A percentile compares a stretch with the other conserved stretches of the same genome.
Conservation (phyloP, 2,113 vertebrate species). For the Notarius quadriscutis region DNA sequence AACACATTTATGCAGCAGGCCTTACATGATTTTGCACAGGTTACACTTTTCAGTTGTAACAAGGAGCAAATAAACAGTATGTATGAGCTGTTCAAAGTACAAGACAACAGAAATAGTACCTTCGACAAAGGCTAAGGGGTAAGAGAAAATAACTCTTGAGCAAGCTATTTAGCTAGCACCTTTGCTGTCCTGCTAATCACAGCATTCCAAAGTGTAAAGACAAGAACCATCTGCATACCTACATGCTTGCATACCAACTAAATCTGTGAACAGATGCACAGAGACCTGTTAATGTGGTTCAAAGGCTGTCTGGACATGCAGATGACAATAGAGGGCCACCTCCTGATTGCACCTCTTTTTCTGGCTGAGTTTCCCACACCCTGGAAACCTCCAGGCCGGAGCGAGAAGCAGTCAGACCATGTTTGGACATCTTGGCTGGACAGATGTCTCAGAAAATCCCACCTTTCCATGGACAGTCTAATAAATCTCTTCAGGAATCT, state of each 20-base stretch:
- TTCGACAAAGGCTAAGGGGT: conserved; percentile 11
- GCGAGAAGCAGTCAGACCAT: conserved; percentile 10
- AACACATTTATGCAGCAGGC: background rate
- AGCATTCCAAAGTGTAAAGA: background rate
- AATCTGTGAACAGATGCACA: conserved; percentile 31
- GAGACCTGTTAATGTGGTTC: conserved; percentile 33
- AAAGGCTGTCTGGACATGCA: conserved; percentile 44
- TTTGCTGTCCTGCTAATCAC: background rate
- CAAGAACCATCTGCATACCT: background rate
- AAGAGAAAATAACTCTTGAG: background rate
- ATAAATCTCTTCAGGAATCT: conserved; percentile 55
- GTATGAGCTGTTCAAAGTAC: background rate
- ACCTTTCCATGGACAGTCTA: background rate
- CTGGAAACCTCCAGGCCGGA: conserved; percentile 29
- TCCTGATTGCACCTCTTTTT: conserved; percentile 25
- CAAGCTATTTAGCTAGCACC: background rate
- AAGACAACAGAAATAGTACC: background rate
- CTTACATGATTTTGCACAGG: background rate
- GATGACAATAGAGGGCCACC: conserved; percentile 35
- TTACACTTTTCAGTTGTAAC: background rate
- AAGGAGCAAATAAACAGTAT: background rate
- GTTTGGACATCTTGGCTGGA: conserved; percentile 33
- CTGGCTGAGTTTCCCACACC: conserved; percentile 26
- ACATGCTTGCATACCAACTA: conserved; percentile 1
- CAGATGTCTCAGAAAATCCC: conserved; percentile 10